phyloP scores from a whole-genome alignment of 2,797 vertebrate genomes.

The Novumbra hubbsi region DNA sequence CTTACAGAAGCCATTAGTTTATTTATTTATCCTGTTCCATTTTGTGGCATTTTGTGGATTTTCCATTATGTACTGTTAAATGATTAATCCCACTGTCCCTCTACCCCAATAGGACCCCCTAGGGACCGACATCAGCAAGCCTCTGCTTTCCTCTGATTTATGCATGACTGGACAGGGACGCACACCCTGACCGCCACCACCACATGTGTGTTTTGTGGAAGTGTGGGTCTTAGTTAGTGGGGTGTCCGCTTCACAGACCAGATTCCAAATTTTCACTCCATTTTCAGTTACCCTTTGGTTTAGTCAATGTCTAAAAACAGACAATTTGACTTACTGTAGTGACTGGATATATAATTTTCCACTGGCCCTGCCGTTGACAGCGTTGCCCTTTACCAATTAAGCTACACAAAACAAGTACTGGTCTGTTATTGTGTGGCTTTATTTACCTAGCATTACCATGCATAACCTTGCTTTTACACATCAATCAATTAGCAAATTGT shows the following conservation, averaged over 20 bases:
- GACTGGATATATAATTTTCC: too few species aligned
- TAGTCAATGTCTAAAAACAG: too few species aligned
- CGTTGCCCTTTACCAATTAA: too few species aligned
- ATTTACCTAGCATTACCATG: too few species aligned
- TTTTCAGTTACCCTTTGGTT: too few species aligned
- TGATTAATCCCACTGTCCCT: constrained; percentile 74
- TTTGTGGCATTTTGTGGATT: constrained; percentile 50
- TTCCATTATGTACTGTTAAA: constrained; percentile 73
- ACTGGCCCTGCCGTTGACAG: too few species aligned
- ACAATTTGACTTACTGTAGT: too few species aligned
- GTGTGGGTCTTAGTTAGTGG: constrained; percentile 61
- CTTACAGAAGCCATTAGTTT: constrained; percentile 63
- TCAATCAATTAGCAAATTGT: too few species aligned
- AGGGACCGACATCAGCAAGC: constrained; percentile 73
- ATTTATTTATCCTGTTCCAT: constrained; percentile 73
- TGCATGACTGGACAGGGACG: constrained; percentile 67
- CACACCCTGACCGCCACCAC: constrained; percentile 19
- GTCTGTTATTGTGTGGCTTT: too few species aligned
- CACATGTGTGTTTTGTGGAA: constrained; percentile 32
- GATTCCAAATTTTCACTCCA: too few species aligned
- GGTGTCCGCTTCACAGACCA: constrained; percentile 54
- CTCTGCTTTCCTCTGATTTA: constrained; percentile 71
- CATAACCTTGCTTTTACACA: too few species aligned
- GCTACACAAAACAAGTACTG: too few species aligned
- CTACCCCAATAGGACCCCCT: constrained; percentile 63